A percentile compares a stretch with the other conserved stretches of the same genome.
Conservation (phyloP, 2,113 vertebrate genomes). For the Solea solea region DNA sequence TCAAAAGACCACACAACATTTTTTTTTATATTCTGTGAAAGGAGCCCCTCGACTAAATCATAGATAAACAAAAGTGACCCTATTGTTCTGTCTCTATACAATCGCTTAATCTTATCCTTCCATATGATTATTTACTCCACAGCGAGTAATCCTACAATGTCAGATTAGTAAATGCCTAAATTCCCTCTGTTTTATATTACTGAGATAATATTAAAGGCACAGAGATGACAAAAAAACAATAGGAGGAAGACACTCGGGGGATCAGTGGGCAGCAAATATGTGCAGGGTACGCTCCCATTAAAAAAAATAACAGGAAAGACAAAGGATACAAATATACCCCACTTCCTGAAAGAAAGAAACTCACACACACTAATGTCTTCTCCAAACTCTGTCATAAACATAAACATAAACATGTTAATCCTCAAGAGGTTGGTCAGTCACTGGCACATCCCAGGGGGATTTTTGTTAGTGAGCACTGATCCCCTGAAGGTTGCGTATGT, state of each 20-base stretch:
- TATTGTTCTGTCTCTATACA: constrained; percentile 39
- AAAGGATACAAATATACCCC: background rate
- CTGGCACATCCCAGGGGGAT: constrained; percentile 65
- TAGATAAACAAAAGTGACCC: constrained; percentile 25
- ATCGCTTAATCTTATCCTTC: constrained; percentile 37
- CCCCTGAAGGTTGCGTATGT: constrained; percentile 61
- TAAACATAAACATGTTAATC: constrained; percentile 39
- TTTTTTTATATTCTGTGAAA: constrained; percentile 3
- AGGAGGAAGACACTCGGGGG: too few species aligned
- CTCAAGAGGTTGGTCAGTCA: constrained; percentile 32
- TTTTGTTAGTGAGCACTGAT: constrained; percentile 57
- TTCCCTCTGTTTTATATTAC: constrained; percentile 41
- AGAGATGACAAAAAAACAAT: background rate
- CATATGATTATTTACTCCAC: constrained; percentile 53
- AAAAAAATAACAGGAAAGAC: background rate
- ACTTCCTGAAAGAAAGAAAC: background rate
- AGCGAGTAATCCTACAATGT: constrained; percentile 51
- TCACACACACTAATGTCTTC: constrained; percentile 21
- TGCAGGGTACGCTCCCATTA: too few species aligned
- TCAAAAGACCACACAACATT: background rate
- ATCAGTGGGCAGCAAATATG: background rate
- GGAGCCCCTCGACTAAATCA: constrained; percentile 7
- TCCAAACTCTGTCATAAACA: background rate
- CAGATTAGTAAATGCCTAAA: constrained; percentile 58
- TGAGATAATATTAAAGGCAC: background rate